These are phyloP conservation scores for Protosalanx chinensis DNA, from an alignment of 2,797 vertebrate species.

Conservation along the genomic window DNA sequence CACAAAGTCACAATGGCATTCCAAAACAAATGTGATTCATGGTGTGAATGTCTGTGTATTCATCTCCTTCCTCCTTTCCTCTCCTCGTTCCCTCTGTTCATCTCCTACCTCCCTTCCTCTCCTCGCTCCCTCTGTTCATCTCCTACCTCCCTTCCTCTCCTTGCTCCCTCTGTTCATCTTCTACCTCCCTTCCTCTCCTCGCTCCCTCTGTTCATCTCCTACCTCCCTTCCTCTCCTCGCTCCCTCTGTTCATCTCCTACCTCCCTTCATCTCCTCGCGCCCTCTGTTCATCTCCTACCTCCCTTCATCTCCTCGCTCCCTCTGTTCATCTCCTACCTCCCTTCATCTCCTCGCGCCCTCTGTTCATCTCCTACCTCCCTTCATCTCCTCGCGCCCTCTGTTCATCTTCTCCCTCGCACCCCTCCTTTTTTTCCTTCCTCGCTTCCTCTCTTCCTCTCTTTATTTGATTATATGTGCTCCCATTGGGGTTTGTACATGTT, in stretches of 20 bases:
- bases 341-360: not conserved
- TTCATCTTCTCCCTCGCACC: not conserved
- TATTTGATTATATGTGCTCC: not conserved
- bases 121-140: conserved; percentile 41
- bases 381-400: not conserved
- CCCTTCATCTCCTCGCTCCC: not conserved
- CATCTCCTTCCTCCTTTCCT: conserved; percentile 19
- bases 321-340: too few species aligned
- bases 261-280: not conserved
- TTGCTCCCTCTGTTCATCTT: not conserved
- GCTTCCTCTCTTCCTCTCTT: not conserved
- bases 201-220: not conserved
- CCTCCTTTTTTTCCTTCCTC: not conserved
- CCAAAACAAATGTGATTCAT: not conserved
- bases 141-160: conserved; percentile 24
- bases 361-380: not conserved
- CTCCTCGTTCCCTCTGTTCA: not conserved
- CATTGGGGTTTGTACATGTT: not conserved
- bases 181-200: not conserved
- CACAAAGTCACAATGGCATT: too few species aligned
- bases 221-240: not conserved
- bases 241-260: not conserved
- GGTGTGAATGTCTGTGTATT: not conserved
- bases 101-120: not conserved
- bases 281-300: too few species aligned